Conservation (phyloP, 2,797 vertebrate species). For the Bradypodion pumilum region DNA sequence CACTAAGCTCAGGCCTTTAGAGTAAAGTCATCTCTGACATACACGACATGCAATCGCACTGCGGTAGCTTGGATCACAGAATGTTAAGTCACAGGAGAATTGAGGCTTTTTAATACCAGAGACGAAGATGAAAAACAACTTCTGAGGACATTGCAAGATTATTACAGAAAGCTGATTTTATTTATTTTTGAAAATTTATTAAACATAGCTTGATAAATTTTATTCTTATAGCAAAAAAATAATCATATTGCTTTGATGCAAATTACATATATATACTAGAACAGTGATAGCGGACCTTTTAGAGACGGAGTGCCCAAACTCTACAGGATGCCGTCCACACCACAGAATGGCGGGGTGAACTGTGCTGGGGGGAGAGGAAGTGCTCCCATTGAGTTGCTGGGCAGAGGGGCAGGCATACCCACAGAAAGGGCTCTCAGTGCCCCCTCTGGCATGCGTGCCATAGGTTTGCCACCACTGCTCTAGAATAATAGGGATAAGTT, state of each 20-base stretch:
- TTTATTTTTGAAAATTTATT: neutral
- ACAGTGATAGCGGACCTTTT: no score
- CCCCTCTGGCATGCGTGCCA: no score
- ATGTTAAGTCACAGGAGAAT: conserved; percentile 21
- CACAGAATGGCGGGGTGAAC: no score
- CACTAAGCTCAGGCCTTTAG: conserved; percentile 51
- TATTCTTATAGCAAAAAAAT: no score
- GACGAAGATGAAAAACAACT: conserved; percentile 25
- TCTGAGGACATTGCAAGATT: conserved; percentile 24
- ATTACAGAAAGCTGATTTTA: conserved; percentile 35
- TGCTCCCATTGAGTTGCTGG: no score
- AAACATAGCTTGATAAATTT: conserved; percentile 4
- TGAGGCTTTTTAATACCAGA: neutral
- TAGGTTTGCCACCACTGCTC: no score
- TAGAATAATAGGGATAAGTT: neutral
- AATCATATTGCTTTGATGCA: no score
- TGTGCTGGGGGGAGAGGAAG: no score
- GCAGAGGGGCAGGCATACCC: no score
- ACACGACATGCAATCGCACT: conserved; percentile 48
- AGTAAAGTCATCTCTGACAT: conserved; percentile 61
- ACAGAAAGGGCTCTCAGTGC: no score
- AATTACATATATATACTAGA: neutral
- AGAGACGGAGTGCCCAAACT: no score
- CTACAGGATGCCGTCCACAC: no score
- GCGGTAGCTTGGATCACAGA: conserved; percentile 27